Evolutionary conservation across 1,140 invertebrate species (phyloP).

Genomic region (Delia radicum): DNA sequence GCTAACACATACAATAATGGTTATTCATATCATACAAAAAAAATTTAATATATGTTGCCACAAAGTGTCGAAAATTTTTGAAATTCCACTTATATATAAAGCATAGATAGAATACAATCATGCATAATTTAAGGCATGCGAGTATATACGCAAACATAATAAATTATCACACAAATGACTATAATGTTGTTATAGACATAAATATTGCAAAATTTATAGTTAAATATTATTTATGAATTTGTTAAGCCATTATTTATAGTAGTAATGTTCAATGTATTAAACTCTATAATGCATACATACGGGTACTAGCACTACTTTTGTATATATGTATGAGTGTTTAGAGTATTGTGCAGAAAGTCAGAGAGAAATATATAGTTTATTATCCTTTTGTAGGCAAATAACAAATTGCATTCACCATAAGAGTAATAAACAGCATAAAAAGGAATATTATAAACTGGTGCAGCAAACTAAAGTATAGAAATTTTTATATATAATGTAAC

Average conservation of each 20-base stretch:
- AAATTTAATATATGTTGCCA: too few relatives aligned
- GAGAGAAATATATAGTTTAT: constrained; percentile 17
- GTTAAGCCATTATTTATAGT: constrained; percentile 22
- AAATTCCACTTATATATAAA: too few relatives aligned
- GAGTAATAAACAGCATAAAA: constrained; percentile 12
- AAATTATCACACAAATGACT: constrained; percentile 21
- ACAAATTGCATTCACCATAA: constrained; percentile 20
- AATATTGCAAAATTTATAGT: constrained; percentile 23
- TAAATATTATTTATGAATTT: constrained; percentile 24
- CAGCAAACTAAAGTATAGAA: too few relatives aligned
- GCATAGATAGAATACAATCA: neutral
- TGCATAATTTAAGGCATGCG: neutral
- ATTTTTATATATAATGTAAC: too few relatives aligned
- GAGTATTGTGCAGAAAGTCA: neutral
- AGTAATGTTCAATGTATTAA: neutral
- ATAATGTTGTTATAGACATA: constrained; percentile 23
- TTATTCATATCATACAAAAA: neutral
- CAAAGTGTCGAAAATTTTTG: too few relatives aligned
- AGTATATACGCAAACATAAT: constrained; percentile 5
- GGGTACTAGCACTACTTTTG: neutral
- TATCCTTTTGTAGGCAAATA: constrained; percentile 21
- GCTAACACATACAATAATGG: neutral
- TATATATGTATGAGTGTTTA: neutral
- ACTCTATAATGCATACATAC: neutral
- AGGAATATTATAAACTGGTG: neutral